Evolutionary conservation across 2,888 invertebrate genomes (phyloP).

Genomic region (Apamea sordens): DNA sequence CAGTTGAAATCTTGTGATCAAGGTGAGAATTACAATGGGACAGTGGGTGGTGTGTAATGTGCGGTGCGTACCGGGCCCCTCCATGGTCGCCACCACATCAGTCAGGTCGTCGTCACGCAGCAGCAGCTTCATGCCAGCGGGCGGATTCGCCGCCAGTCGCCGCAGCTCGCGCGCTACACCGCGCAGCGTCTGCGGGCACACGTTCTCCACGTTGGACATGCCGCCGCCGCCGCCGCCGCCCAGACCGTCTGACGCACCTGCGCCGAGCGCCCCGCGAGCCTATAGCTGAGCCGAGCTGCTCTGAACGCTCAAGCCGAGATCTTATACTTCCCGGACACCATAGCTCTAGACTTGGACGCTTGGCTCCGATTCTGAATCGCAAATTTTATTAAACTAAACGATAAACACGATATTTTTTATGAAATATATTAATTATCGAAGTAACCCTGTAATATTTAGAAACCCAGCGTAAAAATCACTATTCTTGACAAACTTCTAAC

Average conservation of each 20-base stretch:
- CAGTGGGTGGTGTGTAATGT: neutral
- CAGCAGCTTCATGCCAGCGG: constrained; percentile 97
- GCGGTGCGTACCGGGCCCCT: constrained; percentile 92
- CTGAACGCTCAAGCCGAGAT: constrained; percentile 25
- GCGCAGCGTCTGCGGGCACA: constrained; percentile 97
- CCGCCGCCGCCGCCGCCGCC: constrained; percentile 29
- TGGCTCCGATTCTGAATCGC: constrained; percentile 9
- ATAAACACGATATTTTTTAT: neutral
- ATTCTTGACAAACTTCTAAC: neutral
- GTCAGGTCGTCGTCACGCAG: constrained; percentile 98
- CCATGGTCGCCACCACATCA: constrained; percentile 97
- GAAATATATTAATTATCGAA: neutral
- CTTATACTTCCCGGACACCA: constrained; percentile 24
- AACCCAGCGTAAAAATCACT: neutral
- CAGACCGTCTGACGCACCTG: constrained; percentile 17
- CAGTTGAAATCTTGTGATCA: neutral
- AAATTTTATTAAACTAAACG: neutral
- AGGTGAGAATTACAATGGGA: neutral
- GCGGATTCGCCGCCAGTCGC: constrained; percentile 94
- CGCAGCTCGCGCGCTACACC: constrained; percentile 97
- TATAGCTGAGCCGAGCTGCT: constrained; percentile 6
- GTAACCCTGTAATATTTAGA: neutral
- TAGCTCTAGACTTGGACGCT: constrained; percentile 10
- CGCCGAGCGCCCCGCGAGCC: constrained; percentile 1
- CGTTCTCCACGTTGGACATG: constrained; percentile 98